Evolutionary conservation across 2,797 vertebrate genomes (phyloP).

Genomic region (Tolypeutes matacus): DNA sequence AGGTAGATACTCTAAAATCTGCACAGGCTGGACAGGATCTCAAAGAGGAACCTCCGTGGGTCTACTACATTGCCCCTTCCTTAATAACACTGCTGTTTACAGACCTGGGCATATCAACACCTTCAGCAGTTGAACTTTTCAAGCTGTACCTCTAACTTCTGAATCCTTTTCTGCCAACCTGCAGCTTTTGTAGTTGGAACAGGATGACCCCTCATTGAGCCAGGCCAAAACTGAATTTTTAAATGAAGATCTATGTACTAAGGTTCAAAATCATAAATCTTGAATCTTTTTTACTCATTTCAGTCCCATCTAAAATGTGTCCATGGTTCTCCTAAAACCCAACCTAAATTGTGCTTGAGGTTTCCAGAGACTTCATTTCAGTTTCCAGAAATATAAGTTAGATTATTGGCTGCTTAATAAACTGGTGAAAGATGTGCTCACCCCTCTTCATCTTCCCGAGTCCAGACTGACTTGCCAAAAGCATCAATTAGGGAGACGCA

Average conservation of each 20-base stretch:
- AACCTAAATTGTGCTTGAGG: neutral
- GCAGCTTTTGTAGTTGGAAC: accelerated
- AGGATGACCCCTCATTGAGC: neutral
- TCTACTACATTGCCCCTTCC: slow-evolving; percentile 97
- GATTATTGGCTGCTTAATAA: neutral
- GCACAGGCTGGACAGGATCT: slow-evolving; percentile 90
- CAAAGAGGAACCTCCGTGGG: slow-evolving; percentile 94
- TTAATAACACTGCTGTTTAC: slow-evolving; percentile 98
- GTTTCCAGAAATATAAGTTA: slow-evolving; percentile 8
- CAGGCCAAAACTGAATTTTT: neutral
- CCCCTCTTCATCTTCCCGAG: neutral
- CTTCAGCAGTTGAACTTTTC: slow-evolving; percentile 98
- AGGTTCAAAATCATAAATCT: neutral
- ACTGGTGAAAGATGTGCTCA: neutral
- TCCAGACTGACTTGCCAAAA: neutral
- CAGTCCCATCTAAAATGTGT: neutral
- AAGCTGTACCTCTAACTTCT: slow-evolving; percentile 95
- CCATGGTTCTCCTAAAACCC: neutral
- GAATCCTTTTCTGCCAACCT: accelerated
- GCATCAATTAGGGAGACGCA: neutral
- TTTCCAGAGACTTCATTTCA: neutral
- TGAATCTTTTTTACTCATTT: neutral
- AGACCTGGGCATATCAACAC: slow-evolving; percentile 96
- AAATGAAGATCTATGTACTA: neutral
- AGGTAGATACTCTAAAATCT: slow-evolving; percentile 95